phyloP scores from a whole-genome alignment of 1,140 invertebrate species.

The Drosophila sproati region DNA sequence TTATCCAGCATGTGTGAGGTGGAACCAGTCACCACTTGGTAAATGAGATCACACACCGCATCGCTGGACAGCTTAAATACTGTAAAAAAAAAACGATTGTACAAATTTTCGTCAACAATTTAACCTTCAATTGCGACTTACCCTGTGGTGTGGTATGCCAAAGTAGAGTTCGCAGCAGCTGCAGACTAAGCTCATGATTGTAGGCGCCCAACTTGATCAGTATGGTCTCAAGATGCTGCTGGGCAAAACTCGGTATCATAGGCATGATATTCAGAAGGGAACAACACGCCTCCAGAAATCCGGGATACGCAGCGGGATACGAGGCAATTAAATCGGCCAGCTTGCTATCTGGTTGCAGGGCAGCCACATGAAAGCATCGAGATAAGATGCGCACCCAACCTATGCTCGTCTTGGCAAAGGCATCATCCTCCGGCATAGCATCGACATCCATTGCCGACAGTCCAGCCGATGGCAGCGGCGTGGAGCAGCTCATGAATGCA shows the following conservation, averaged over 20 bases:
- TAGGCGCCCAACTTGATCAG: slow-evolving; percentile 87
- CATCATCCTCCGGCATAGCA: slow-evolving; percentile 74
- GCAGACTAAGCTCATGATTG: slow-evolving; percentile 86
- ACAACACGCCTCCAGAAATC: slow-evolving; percentile 90
- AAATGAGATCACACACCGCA: slow-evolving; percentile 92
- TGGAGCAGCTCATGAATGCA: slow-evolving; percentile 44
- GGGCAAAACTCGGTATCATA: slow-evolving; percentile 86
- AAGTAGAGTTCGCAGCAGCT: slow-evolving; percentile 87
- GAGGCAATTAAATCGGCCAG: slow-evolving; percentile 86
- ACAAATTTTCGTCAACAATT: no score
- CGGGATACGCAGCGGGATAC: slow-evolving; percentile 87
- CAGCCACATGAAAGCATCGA: slow-evolving; percentile 77
- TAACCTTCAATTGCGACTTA: slow-evolving; percentile 19
- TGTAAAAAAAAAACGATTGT: slow-evolving; percentile 18
- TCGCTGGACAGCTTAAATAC: slow-evolving; percentile 85
- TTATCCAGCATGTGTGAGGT: slow-evolving; percentile 85
- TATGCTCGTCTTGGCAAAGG: slow-evolving; percentile 82
- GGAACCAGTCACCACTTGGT: slow-evolving; percentile 89
- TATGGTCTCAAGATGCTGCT: slow-evolving; percentile 88
- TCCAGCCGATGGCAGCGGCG: slow-evolving; percentile 26
- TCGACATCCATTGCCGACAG: slow-evolving; percentile 58
- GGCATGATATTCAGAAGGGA: slow-evolving; percentile 90
- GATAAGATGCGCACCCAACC: slow-evolving; percentile 82
- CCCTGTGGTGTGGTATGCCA: slow-evolving; percentile 85
- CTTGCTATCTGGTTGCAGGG: slow-evolving; percentile 80